Evolutionary conservation across 2,888 invertebrate genomes (phyloP).

Genomic region (Eumerus sabulonum): DNA sequence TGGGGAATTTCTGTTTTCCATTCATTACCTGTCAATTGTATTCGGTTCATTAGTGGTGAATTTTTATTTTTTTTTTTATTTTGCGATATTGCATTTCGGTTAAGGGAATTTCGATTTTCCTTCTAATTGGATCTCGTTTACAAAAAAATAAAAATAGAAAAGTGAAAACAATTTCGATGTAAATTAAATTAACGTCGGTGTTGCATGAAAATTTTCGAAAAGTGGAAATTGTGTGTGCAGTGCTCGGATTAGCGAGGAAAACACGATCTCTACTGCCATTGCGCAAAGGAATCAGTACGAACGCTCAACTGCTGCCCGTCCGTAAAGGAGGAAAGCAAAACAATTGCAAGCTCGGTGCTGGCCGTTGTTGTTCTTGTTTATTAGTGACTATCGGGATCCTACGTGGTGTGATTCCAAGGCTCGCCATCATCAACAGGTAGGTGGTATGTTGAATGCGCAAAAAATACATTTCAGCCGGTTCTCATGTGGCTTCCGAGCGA

Average conservation of each 20-base stretch:
- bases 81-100: slow-evolving; percentile 1
- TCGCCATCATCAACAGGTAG: slow-evolving; percentile 62
- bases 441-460: slow-evolving; percentile 28
- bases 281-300: slow-evolving; percentile 59
- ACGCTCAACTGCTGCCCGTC: slow-evolving; percentile 1
- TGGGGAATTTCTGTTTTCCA: slow-evolving; percentile 23
- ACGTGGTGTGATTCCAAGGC: slow-evolving; percentile 15
- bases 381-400: slow-evolving; percentile 7
- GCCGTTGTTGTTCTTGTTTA: background rate
- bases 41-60: background rate
- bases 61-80: slow-evolving; percentile 5
- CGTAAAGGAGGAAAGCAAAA: slow-evolving; percentile 2
- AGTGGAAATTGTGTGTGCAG: slow-evolving; percentile 37
- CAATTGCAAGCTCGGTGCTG: background rate
- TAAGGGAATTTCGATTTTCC: slow-evolving; percentile 6
- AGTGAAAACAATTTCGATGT: slow-evolving; percentile 3
- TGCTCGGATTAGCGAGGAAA: slow-evolving; percentile 10
- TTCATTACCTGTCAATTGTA: too few relatives aligned
- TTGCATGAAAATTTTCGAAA: slow-evolving; percentile 38
- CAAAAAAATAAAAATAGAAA: slow-evolving; percentile 16
- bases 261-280: slow-evolving; percentile 51
- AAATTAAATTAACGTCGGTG: slow-evolving; percentile 31
- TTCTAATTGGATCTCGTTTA: slow-evolving; percentile 36
- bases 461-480: slow-evolving; percentile 52
- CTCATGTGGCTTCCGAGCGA: slow-evolving; percentile 14